A percentile compares a stretch with the other conserved stretches of the same genome.
Evolutionary conservation across 1,140 invertebrate genomes (phyloP).

Genomic region (Diprion similis): DNA sequence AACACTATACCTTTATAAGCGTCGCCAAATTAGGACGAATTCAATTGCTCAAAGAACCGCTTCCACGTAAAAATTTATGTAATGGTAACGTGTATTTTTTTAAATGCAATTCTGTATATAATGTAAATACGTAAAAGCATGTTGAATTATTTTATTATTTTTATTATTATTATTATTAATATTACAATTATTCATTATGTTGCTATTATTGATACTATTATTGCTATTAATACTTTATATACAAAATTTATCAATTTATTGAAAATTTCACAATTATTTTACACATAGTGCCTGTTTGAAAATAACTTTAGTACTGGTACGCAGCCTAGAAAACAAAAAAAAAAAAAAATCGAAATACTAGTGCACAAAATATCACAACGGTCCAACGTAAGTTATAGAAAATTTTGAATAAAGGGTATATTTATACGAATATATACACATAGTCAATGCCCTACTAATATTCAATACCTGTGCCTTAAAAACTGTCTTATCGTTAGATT

Average conservation of each 20-base stretch:
- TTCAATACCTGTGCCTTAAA: background rate
- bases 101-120: background rate
- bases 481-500: background rate
- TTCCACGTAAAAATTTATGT: constrained; percentile 39
- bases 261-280: background rate
- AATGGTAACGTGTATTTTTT: background rate
- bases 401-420: background rate
- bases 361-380: background rate
- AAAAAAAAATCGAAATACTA: background rate
- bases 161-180: background rate
- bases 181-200: background rate
- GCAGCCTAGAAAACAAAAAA: too few relatives aligned
- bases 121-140: background rate
- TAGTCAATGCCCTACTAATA: background rate
- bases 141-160: background rate
- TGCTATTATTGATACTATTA: background rate
- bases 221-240: background rate
- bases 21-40: constrained; percentile 18
- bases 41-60: constrained; percentile 56
- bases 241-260: background rate
- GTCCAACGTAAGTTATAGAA: constrained; percentile 1
- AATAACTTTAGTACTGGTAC: background rate
- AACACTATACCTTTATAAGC: background rate
- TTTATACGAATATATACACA: background rate
- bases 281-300: background rate